These are phyloP conservation scores for Nannoperca australis DNA, from an alignment of 2,797 vertebrate genomes.

Conservation along the genomic window DNA sequence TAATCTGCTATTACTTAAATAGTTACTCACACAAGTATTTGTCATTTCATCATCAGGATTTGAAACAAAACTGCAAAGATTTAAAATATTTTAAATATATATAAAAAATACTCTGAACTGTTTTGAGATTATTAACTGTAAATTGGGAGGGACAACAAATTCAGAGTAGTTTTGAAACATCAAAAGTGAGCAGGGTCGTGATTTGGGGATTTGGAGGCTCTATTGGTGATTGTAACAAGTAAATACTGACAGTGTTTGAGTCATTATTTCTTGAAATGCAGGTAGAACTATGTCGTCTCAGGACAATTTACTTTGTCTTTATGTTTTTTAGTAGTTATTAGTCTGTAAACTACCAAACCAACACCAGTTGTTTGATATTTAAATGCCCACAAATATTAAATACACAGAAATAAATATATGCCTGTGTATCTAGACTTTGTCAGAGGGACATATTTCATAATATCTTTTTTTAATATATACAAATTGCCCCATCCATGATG, in stretches of 20 bases:
- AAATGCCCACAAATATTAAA: slow-evolving; percentile 2
- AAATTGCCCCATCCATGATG: slow-evolving; percentile 19
- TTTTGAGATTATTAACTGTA: neutral
- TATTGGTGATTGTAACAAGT: neutral
- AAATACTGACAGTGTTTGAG: neutral
- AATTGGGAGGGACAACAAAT: no score
- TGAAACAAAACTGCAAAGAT: neutral
- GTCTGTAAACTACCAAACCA: neutral
- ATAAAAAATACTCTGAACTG: neutral
- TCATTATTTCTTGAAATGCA: neutral
- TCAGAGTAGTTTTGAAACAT: neutral
- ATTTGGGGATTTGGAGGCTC: neutral
- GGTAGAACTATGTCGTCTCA: neutral
- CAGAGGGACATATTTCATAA: slow-evolving; percentile 19
- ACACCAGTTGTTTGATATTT: neutral
- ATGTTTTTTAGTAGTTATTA: neutral
- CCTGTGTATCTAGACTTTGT: slow-evolving; percentile 9
- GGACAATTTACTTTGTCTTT: neutral
- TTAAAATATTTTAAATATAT: neutral
- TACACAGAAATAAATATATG: neutral
- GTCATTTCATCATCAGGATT: neutral
- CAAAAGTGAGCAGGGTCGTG: neutral
- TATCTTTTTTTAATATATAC: slow-evolving; percentile 29
- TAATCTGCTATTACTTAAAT: no score
- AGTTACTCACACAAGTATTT: neutral